These are phyloP conservation scores for Etheostoma spectabile DNA, from an alignment of 2,113 vertebrate genomes.

Conservation along the genomic window DNA sequence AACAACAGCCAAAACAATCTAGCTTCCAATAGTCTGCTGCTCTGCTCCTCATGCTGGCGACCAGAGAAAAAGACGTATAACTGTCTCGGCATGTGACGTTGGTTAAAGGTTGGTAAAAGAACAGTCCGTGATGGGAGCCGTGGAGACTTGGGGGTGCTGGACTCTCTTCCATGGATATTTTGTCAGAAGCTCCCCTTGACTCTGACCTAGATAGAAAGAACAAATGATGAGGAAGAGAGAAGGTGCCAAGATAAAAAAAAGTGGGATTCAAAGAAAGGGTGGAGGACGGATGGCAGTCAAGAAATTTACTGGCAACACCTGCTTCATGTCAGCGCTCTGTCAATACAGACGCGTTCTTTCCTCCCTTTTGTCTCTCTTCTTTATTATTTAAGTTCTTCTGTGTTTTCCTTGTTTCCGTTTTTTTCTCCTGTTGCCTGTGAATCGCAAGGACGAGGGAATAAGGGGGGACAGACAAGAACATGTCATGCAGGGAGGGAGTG, in stretches of 20 bases:
- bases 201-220: conserved; percentile 70
- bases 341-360: conserved; percentile 45
- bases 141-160: conserved; percentile 41
- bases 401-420: not conserved
- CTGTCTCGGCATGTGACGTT: conserved; percentile 17
- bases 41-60: conserved; percentile 41
- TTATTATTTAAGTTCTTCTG: conserved; percentile 33
- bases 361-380: conserved; percentile 30
- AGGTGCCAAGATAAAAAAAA: conserved; percentile 19
- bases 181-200: conserved; percentile 20
- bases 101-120: conserved; percentile 42
- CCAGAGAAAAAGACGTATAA: conserved; percentile 41
- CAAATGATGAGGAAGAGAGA: conserved; percentile 36
- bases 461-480: conserved; percentile 62
- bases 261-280: not conserved
- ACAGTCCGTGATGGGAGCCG: conserved; percentile 18
- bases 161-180: conserved; percentile 35
- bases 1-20: conserved; percentile 33
- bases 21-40: conserved; percentile 27
- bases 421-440: not conserved
- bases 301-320: conserved; percentile 67
- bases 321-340: conserved; percentile 59
- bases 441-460: conserved; percentile 48
- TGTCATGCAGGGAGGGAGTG: conserved; percentile 40
- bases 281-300: conserved; percentile 26